Evolutionary conservation across 2,113 vertebrate genomes (phyloP).

Genomic region (Melozone crissalis): DNA sequence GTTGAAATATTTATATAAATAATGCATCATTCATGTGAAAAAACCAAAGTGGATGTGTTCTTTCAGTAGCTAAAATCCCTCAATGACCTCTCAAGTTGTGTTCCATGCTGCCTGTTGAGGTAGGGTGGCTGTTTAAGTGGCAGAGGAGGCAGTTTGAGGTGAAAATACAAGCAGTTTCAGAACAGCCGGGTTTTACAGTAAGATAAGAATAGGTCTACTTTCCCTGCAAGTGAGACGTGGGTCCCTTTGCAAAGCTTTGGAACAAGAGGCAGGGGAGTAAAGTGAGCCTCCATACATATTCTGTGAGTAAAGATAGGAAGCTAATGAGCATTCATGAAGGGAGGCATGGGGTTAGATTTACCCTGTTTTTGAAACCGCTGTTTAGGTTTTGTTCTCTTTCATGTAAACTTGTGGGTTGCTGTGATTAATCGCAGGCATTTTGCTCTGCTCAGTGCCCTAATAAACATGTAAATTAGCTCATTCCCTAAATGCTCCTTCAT

Average conservation of each 20-base stretch:
- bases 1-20: background rate
- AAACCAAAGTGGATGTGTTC: background rate
- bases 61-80: background rate
- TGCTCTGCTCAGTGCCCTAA: background rate
- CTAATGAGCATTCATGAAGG: background rate
- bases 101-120: background rate
- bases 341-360: background rate
- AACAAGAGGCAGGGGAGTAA: background rate
- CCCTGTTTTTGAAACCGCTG: background rate
- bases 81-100: background rate
- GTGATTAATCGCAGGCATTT: background rate
- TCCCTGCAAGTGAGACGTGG: background rate
- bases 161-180: background rate
- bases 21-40: background rate
- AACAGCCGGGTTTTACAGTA: background rate
- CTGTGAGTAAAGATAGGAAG: background rate
- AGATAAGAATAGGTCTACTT: background rate
- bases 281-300: background rate
- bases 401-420: background rate
- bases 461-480: background rate
- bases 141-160: background rate
- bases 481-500: background rate
- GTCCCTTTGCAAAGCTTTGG: background rate
- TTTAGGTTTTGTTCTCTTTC: background rate
- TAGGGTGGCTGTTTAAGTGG: accelerated